Evolutionary conservation across 1,140 invertebrate species (phyloP).

Genomic region (Drosophila kanapiae): DNA sequence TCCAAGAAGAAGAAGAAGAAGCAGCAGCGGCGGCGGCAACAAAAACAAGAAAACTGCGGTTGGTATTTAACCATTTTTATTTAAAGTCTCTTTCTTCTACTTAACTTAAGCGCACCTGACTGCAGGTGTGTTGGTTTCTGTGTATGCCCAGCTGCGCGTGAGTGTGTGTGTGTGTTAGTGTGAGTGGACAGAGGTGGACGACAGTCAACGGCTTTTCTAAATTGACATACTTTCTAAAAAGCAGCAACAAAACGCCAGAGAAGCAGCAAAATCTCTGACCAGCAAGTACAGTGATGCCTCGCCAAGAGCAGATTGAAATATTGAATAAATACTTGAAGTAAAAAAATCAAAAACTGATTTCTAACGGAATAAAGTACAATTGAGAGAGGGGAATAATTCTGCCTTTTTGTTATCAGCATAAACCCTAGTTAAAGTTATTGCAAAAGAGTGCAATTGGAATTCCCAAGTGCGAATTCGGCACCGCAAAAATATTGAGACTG

Average conservation of each 20-base stretch:
- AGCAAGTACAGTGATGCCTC: conserved; percentile 44
- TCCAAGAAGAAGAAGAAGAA: conserved; percentile 26
- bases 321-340: neutral
- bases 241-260: conserved; percentile 50
- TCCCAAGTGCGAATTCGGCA: neutral
- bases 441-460: neutral
- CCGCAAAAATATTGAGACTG: neutral
- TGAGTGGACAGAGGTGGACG: conserved; percentile 58
- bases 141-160: conserved; percentile 10
- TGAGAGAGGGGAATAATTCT: neutral
- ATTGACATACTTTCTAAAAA: conserved; percentile 84
- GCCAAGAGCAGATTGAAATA: neutral
- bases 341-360: neutral
- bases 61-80: conserved; percentile 39
- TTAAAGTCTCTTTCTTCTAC: conserved; percentile 14
- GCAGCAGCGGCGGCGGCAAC: conserved; percentile 5
- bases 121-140: conserved; percentile 1
- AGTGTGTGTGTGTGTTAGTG: conserved; percentile 19
- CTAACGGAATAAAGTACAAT: neutral
- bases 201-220: conserved; percentile 81
- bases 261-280: conserved; percentile 57
- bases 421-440: neutral
- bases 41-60: conserved; percentile 53
- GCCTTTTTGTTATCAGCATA: neutral
- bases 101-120: conserved; percentile 32